Conservation (phyloP, 2,888 invertebrate species). For the Hetaerina titia region DNA sequence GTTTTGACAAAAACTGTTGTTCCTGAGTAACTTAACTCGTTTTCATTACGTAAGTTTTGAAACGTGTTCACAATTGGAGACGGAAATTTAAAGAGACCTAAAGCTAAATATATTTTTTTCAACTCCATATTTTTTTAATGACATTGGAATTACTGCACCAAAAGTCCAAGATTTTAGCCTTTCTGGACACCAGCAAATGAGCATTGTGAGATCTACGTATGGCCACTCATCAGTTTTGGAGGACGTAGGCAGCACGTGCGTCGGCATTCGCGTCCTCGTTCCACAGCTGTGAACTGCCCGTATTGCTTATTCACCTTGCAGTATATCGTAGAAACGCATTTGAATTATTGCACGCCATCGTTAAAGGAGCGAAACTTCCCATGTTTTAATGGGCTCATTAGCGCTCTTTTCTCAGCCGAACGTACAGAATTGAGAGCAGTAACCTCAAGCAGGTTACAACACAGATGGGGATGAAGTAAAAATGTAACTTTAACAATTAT, state of each 20-base stretch:
- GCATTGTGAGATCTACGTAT: no score
- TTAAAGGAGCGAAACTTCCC: neutral
- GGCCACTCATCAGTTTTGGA: no score
- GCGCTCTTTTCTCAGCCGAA: neutral
- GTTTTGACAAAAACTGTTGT: no score
- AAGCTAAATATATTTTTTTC: no score
- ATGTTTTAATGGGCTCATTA: constrained; percentile 1
- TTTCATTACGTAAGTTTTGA: no score
- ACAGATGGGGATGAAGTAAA: neutral
- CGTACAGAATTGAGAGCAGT: neutral
- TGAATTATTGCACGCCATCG: neutral
- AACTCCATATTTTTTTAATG: no score
- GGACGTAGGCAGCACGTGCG: neutral
- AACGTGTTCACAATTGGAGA: no score
- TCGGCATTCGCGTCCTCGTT: neutral
- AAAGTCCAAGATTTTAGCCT: no score
- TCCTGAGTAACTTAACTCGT: no score
- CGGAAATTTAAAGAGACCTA: no score
- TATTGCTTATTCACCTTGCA: neutral
- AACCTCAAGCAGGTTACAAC: neutral
- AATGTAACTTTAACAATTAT: neutral
- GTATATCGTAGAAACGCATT: neutral
- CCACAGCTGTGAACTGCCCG: neutral
- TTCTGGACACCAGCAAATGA: no score
- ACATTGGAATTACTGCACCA: no score